phyloP scores from a whole-genome alignment of 2,797 vertebrate genomes.

The Dryobates pubescens region DNA sequence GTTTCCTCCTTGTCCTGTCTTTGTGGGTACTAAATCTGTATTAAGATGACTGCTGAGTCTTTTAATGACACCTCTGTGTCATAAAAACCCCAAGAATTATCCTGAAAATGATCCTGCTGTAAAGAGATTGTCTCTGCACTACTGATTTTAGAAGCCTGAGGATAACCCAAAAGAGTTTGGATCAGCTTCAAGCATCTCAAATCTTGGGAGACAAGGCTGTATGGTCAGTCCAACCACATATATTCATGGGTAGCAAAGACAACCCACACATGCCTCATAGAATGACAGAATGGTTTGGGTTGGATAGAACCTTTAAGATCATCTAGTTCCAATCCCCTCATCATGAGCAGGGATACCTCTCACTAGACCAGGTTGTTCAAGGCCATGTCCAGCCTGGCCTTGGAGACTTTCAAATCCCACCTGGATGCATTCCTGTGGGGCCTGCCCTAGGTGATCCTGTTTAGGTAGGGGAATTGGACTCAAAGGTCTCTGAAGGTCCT shows the following conservation, averaged over 20 bases:
- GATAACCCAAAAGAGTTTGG: background rate
- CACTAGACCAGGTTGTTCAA: too few species aligned
- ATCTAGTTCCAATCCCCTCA: too few species aligned
- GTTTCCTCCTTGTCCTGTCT: background rate
- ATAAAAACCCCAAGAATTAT: background rate
- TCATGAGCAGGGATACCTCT: too few species aligned
- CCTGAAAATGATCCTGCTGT: background rate
- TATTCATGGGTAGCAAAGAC: accelerated
- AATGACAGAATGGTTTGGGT: too few species aligned
- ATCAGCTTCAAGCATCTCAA: background rate
- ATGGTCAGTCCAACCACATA: background rate
- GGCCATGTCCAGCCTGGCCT: too few species aligned
- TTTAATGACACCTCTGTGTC: background rate
- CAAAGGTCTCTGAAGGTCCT: too few species aligned
- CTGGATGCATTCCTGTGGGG: too few species aligned
- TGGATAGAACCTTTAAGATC: too few species aligned
- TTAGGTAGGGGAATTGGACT: too few species aligned
- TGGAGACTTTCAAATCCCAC: too few species aligned
- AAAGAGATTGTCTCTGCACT: background rate
- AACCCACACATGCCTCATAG: background rate
- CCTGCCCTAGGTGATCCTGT: too few species aligned
- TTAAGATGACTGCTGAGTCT: background rate
- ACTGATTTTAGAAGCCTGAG: background rate
- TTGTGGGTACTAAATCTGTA: background rate
- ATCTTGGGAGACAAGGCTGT: background rate